These are phyloP conservation scores for Planiliza haematocheilus DNA, from an alignment of 2,113 vertebrate species.

Conservation along the genomic window DNA sequence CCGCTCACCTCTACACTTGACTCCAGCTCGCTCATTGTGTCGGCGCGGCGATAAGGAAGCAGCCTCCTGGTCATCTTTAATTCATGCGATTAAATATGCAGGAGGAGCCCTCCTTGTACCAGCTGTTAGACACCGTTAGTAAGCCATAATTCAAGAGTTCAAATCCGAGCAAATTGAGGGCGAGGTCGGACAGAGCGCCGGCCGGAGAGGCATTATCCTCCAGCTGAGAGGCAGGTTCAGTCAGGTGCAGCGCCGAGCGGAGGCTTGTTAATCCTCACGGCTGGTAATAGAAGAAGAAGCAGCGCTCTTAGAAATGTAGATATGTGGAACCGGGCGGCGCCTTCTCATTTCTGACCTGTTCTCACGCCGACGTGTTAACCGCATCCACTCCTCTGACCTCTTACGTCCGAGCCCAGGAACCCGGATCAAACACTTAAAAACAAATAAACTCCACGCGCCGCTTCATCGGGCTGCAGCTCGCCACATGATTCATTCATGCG, in stretches of 20 bases:
- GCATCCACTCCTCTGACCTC: not conserved
- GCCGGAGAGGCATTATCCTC: constrained; percentile 69
- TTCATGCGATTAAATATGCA: constrained; percentile 80
- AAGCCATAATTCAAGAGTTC: constrained; percentile 77
- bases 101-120: constrained; percentile 72
- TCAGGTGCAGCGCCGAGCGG: constrained; percentile 67
- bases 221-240: constrained; percentile 70
- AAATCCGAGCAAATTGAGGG: constrained; percentile 78
- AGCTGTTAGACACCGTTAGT: constrained; percentile 75
- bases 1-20: constrained; percentile 62
- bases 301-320: constrained; percentile 41
- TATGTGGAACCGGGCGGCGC: constrained; percentile 2
- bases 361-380: constrained; percentile 4
- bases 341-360: not conserved
- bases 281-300: constrained; percentile 57
- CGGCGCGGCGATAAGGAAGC: constrained; percentile 46
- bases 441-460: too few species aligned
- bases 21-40: constrained; percentile 64
- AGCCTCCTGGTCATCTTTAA: constrained; percentile 78
- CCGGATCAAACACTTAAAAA: too few species aligned
- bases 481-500: too few species aligned
- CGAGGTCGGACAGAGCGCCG: constrained; percentile 61
- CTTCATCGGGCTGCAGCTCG: too few species aligned
- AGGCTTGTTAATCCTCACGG: constrained; percentile 69
- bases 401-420: too few species aligned